phyloP scores from a whole-genome alignment of 2,888 invertebrate genomes.

The Panopea generosa region DNA sequence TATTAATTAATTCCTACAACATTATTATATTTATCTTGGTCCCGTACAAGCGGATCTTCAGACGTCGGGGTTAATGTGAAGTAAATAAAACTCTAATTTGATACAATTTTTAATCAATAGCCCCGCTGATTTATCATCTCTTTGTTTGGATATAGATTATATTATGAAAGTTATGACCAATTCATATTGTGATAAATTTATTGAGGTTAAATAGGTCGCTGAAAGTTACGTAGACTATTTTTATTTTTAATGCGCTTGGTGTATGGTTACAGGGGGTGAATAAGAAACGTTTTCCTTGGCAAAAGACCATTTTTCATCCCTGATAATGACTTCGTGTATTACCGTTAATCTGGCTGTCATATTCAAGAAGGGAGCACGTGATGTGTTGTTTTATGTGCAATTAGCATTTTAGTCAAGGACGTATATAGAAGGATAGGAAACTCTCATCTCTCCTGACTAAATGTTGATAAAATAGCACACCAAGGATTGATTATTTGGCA shows the following conservation, averaged over 20 bases:
- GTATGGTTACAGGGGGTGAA: neutral
- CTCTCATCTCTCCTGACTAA: too few species aligned
- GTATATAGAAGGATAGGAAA: too few species aligned
- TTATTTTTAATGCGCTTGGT: constrained; percentile 34
- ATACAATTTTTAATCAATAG: constrained; percentile 41
- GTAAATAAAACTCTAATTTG: constrained; percentile 54
- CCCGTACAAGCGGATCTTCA: constrained; percentile 5
- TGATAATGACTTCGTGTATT: too few species aligned
- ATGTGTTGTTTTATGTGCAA: too few species aligned
- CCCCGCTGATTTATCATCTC: constrained; percentile 40
- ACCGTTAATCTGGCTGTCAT: too few species aligned
- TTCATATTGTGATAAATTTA: constrained; percentile 54
- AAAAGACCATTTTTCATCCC: too few species aligned
- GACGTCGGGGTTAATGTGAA: constrained; percentile 33
- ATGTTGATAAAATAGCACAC: too few species aligned
- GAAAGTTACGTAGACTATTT: constrained; percentile 45
- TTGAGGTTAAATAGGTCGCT: constrained; percentile 29
- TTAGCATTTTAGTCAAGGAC: too few species aligned
- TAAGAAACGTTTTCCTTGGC: neutral
- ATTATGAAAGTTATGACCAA: constrained; percentile 39
- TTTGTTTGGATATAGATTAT: constrained; percentile 46
- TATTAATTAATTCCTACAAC: constrained; percentile 56
- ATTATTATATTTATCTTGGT: constrained; percentile 40
- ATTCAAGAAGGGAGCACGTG: too few species aligned
- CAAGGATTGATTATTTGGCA: too few species aligned